These are phyloP conservation scores for Aspidiotus rigidus DNA, from an alignment of 2,888 invertebrate species.

Conservation along the genomic window DNA sequence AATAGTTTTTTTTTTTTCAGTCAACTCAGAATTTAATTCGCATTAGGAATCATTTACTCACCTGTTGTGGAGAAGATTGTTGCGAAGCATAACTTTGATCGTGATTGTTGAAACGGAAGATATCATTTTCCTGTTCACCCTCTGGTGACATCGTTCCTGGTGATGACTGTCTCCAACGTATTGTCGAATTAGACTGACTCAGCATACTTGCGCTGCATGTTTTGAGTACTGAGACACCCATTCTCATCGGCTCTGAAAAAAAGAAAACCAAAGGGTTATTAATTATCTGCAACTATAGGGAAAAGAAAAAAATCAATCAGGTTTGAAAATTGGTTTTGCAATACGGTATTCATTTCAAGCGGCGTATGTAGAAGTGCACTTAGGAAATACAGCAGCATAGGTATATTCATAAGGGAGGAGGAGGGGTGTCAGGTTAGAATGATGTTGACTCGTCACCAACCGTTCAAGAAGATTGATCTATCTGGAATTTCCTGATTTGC, in stretches of 20 bases:
- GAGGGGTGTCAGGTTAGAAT: too few species aligned
- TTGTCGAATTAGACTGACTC: slow-evolving; percentile 7
- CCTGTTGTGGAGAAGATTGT: slow-evolving; percentile 21
- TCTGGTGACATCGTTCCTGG: slow-evolving; percentile 18
- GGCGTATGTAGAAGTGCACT: too few species aligned
- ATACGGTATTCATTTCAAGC: too few species aligned
- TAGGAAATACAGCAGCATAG: too few species aligned
- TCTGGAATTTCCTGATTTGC: too few species aligned
- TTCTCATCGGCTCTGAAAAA: background rate
- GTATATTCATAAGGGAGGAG: too few species aligned
- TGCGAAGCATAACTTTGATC: slow-evolving; percentile 7
- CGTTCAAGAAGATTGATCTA: too few species aligned
- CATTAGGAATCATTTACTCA: background rate
- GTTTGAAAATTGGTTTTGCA: background rate
- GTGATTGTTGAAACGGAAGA: slow-evolving; percentile 13
- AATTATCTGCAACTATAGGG: background rate
- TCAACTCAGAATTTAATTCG: background rate
- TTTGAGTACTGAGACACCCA: background rate
- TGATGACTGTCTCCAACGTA: slow-evolving; percentile 22
- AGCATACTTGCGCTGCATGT: slow-evolving; percentile 23
- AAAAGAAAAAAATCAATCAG: background rate
- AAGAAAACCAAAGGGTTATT: background rate
- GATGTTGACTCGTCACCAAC: too few species aligned
- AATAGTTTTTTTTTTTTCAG: too few species aligned
- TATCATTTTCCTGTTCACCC: slow-evolving; percentile 16